These are phyloP conservation scores for Lepetodrilus schrolli DNA, from an alignment of 2,888 invertebrate genomes.

Conservation along the genomic window DNA sequence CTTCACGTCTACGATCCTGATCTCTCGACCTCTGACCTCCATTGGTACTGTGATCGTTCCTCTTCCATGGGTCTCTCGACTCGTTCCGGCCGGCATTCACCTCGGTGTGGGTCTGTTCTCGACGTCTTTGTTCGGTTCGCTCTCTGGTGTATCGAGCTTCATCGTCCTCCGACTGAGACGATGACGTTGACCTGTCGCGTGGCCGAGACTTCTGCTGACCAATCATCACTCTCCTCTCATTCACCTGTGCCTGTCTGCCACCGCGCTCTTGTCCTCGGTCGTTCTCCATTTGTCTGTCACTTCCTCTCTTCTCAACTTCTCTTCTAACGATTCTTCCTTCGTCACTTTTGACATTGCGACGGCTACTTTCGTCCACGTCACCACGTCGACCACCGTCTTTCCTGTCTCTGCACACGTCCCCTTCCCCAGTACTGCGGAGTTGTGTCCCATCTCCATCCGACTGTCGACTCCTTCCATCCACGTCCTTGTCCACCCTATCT, in stretches of 20 bases:
- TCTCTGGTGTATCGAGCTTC: too few relatives aligned
- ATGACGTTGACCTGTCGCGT: not conserved
- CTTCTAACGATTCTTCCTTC: too few relatives aligned
- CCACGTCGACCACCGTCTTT: too few relatives aligned
- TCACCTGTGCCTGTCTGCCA: not conserved
- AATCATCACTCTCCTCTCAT: not conserved
- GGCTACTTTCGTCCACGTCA: too few relatives aligned
- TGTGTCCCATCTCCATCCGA: too few relatives aligned
- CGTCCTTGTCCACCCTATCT: too few relatives aligned
- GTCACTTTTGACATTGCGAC: too few relatives aligned
- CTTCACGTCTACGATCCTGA: not conserved
- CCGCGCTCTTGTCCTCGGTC: not conserved
- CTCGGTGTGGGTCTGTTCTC: constrained; percentile 68
- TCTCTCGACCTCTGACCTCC: not conserved
- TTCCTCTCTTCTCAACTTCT: too few relatives aligned
- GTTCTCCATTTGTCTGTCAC: not conserved
- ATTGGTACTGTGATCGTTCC: not conserved
- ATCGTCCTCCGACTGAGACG: not conserved
- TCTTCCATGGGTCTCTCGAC: not conserved
- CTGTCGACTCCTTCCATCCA: too few relatives aligned
- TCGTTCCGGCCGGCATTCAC: too few relatives aligned
- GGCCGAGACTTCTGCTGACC: not conserved
- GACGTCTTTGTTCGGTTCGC: constrained; percentile 25
- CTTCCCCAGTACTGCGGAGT: too few relatives aligned
- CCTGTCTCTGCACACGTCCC: too few relatives aligned